Percentiles rank a stretch among this genome's conserved stretches.
Conservation (phyloP, 1,140 invertebrate species). For the fruit fly (Drosophila melanogaster) region DNA sequence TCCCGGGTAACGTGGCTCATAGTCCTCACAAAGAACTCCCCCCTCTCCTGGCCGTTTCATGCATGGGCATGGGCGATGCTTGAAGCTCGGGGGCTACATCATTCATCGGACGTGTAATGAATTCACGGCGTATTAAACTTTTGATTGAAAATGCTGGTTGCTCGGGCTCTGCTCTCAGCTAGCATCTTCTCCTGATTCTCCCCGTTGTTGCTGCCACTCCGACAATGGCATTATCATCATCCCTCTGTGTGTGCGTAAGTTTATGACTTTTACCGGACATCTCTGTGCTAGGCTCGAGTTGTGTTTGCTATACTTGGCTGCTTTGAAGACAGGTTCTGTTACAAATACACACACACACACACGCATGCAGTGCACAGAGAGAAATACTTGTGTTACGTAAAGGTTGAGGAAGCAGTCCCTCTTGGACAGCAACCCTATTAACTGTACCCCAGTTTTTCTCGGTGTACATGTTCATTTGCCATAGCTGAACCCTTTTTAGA, state of each 20-base stretch:
- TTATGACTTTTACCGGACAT: conserved; percentile 42
- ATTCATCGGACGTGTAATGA: conserved; percentile 61
- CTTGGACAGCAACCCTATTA: too few relatives aligned
- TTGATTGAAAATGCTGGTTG: conserved; percentile 63
- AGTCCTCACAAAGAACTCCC: background rate
- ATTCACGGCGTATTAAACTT: conserved; percentile 71
- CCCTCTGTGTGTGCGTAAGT: conserved; percentile 4
- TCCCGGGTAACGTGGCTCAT: conserved; percentile 14
- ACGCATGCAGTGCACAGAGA: background rate
- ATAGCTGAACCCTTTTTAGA: conserved; percentile 46
- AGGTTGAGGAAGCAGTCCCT: too few relatives aligned
- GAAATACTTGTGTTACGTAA: background rate
- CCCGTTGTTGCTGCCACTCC: background rate
- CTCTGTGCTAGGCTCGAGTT: conserved; percentile 20
- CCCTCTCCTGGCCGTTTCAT: background rate
- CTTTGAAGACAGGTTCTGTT: conserved; percentile 4
- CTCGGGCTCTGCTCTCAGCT: conserved; percentile 6
- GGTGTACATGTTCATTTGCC: background rate
- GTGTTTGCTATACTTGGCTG: conserved; percentile 16
- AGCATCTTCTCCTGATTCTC: background rate
- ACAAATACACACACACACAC: background rate
- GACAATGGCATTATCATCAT: conserved; percentile 44
- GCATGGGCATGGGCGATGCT: too few relatives aligned
- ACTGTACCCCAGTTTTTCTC: background rate
- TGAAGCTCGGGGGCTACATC: conserved; percentile 9